Conservation (phyloP, 2,797 vertebrate species). For the Chiloscyllium punctatum region DNA sequence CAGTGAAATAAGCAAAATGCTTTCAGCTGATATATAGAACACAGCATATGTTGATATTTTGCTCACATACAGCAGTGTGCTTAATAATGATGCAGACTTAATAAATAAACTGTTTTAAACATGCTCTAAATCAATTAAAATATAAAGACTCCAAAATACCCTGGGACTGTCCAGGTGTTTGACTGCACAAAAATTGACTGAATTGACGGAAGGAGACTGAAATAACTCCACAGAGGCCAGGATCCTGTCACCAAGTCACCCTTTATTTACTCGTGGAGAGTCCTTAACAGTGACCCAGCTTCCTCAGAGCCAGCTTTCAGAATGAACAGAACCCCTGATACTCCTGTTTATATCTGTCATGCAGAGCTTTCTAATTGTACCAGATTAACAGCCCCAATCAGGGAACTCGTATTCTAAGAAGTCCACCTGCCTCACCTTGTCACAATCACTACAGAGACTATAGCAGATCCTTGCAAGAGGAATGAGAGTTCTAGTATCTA, state of each 20-base stretch:
- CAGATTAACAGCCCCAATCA: too few species aligned
- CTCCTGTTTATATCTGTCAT: too few species aligned
- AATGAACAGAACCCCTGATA: too few species aligned
- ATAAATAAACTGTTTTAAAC: background rate
- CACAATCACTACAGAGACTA: too few species aligned
- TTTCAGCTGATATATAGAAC: background rate
- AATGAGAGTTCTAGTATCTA: background rate
- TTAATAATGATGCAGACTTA: background rate
- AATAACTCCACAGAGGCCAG: background rate
- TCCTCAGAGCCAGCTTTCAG: too few species aligned
- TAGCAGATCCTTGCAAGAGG: background rate
- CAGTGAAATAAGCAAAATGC: background rate
- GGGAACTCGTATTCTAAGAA: too few species aligned
- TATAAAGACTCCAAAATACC: background rate
- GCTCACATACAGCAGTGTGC: background rate
- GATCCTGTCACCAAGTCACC: too few species aligned
- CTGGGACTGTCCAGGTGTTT: background rate
- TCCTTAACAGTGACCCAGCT: too few species aligned
- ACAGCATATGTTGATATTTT: background rate
- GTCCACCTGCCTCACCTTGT: too few species aligned
- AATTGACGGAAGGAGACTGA: background rate
- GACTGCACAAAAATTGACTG: background rate
- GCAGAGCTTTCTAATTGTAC: too few species aligned
- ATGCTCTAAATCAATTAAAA: background rate
- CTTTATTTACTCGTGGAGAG: too few species aligned